Conservation (phyloP, 2,888 invertebrate species). For the Hirtodrosophila histrioides region DNA sequence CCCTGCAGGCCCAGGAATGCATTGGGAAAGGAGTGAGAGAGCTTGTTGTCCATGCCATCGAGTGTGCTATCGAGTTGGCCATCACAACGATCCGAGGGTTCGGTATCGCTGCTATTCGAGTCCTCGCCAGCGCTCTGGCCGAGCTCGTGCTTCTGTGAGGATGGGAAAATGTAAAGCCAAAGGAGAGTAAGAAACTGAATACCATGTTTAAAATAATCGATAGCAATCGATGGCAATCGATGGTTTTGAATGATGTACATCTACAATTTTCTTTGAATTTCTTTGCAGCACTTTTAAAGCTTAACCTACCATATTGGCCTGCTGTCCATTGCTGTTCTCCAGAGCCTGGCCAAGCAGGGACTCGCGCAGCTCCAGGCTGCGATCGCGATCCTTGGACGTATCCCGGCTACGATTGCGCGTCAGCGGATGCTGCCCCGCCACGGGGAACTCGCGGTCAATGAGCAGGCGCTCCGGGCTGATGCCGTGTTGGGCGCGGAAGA, state of each 20-base stretch:
- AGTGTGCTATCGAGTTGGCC: conserved; percentile 87
- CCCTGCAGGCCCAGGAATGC: conserved; percentile 92
- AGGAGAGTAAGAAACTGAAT: too few species aligned
- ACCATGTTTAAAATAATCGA: too few species aligned
- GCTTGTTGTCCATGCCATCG: conserved; percentile 88
- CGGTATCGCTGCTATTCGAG: conserved; percentile 93
- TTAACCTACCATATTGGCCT: conserved; percentile 78
- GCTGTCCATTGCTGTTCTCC: conserved; percentile 87
- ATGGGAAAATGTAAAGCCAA: too few species aligned
- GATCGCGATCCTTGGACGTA: conserved; percentile 85
- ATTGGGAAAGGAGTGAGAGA: conserved; percentile 91
- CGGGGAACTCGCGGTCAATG: conserved; percentile 84
- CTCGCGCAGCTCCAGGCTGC: conserved; percentile 88
- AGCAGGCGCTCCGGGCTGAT: conserved; percentile 84
- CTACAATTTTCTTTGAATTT: too few species aligned
- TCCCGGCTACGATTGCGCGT: conserved; percentile 82
- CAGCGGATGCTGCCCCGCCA: conserved; percentile 83
- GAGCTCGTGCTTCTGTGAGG: conserved; percentile 85
- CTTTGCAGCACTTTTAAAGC: too few species aligned
- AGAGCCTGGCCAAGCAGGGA: conserved; percentile 91
- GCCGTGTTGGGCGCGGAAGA: conserved; percentile 87
- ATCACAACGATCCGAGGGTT: conserved; percentile 88
- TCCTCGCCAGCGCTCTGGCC: conserved; percentile 92
- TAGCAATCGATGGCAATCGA: too few species aligned
- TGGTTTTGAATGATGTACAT: too few species aligned